A percentile compares a stretch with the other conserved stretches of the same genome.
These are phyloP conservation scores for Phoenicopterus ruber DNA, from an alignment of 2,113 vertebrate species.

Conservation along the genomic window DNA sequence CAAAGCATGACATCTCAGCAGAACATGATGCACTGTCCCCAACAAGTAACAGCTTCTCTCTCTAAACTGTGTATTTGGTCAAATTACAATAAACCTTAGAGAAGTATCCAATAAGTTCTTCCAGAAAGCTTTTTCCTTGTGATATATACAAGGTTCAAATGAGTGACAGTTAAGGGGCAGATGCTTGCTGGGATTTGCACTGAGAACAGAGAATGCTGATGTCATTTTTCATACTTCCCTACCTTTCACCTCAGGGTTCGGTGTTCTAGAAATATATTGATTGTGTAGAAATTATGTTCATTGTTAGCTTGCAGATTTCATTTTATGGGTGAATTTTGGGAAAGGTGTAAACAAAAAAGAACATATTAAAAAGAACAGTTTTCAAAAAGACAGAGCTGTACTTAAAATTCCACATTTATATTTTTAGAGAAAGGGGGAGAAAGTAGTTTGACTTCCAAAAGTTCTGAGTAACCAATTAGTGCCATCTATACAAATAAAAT, in stretches of 20 bases:
- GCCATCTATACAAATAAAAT: background rate
- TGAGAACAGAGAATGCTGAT: background rate
- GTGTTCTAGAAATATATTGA: background rate
- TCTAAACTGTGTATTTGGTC: background rate
- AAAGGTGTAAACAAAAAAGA: background rate
- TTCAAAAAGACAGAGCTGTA: background rate
- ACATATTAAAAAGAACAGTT: background rate
- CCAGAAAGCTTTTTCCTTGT: background rate
- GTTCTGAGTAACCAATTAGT: background rate
- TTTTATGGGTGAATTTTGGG: background rate
- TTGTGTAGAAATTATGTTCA: background rate
- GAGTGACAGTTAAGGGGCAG: background rate
- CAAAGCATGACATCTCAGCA: background rate
- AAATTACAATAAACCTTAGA: background rate
- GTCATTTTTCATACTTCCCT: background rate
- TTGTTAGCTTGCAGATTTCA: background rate
- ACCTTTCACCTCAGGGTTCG: background rate
- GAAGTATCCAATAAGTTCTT: background rate
- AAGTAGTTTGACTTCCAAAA: background rate
- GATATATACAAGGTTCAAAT: background rate
- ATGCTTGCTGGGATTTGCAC: background rate
- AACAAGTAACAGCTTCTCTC: background rate
- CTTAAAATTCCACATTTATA: background rate
- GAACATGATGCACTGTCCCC: background rate
- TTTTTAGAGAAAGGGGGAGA: background rate